Conservation (phyloP, 2,797 vertebrate genomes). For the Rhodeus uyekii region DNA sequence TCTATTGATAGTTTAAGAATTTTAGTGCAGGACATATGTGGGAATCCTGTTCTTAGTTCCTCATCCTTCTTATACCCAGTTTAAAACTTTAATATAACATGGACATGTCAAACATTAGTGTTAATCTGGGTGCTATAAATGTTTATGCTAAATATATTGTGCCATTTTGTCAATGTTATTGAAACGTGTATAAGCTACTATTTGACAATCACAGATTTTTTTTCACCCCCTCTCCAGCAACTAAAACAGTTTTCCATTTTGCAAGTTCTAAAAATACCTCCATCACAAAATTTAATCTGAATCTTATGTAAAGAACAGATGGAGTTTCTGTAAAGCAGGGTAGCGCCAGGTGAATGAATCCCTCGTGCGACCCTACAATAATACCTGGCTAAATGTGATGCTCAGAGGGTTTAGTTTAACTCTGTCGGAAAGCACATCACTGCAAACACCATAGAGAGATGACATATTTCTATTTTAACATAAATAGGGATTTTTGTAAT, state of each 20-base stretch:
- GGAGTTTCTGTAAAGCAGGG: background rate
- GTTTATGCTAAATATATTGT: conserved; percentile 44
- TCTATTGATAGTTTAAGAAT: no score
- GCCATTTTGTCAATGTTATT: conserved; percentile 53
- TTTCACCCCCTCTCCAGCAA: conserved; percentile 9
- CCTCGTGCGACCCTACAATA: conserved; percentile 24
- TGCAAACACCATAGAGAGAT: background rate
- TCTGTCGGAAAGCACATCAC: conserved; percentile 44
- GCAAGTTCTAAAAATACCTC: background rate
- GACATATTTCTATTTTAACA: conserved; percentile 25
- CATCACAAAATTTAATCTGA: background rate
- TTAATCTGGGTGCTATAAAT: conserved; percentile 39
- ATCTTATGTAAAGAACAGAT: conserved; percentile 5
- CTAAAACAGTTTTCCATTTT: conserved; percentile 35
- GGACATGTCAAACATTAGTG: conserved; percentile 4
- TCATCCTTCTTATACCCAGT: conserved; percentile 45
- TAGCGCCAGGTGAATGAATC: background rate
- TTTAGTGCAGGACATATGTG: no score
- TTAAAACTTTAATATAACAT: background rate
- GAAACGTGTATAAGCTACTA: conserved; percentile 39
- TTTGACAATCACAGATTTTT: conserved; percentile 27
- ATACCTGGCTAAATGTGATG: conserved; percentile 35
- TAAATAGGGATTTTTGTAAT: conserved; percentile 10
- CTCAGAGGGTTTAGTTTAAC: conserved; percentile 8
- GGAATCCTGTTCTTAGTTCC: conserved; percentile 12